Evolutionary conservation across 1,140 invertebrate species (phyloP).

Genomic region (Pseudomyrmex flavicornis): DNA sequence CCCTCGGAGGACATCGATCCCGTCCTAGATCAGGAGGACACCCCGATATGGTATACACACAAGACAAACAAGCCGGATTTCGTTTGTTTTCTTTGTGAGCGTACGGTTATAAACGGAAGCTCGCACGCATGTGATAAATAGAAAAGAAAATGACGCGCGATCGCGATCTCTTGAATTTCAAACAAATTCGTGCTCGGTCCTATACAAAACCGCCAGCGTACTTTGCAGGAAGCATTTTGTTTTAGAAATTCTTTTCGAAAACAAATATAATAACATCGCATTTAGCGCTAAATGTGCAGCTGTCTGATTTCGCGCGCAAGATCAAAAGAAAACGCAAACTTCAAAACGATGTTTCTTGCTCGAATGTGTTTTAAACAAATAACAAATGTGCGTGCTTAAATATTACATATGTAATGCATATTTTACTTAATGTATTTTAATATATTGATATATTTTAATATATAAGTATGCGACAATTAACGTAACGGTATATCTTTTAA

Average conservation of each 20-base stretch:
- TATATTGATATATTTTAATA: background rate
- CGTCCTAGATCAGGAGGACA: slow-evolving; percentile 85
- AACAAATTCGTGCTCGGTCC: background rate
- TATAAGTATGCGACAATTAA: background rate
- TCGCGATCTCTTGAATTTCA: slow-evolving; percentile 1
- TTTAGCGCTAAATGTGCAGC: background rate
- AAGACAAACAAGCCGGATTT: slow-evolving; percentile 73
- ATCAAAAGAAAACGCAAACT: too few species aligned
- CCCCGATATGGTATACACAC: slow-evolving; percentile 84
- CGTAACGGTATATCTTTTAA: background rate
- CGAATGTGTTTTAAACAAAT: too few species aligned
- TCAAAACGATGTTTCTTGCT: too few species aligned
- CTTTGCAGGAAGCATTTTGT: background rate
- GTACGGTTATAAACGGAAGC: background rate
- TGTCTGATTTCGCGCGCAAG: too few species aligned
- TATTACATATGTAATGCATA: too few species aligned
- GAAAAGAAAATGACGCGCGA: background rate
- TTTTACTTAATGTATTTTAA: background rate
- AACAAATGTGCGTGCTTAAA: too few species aligned
- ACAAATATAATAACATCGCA: background rate
- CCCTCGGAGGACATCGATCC: slow-evolving; percentile 85
- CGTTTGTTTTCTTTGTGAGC: slow-evolving; percentile 5
- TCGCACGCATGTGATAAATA: background rate
- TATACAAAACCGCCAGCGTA: slow-evolving; percentile 25
- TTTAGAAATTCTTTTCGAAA: background rate